These are phyloP conservation scores for Cheilosia soror DNA, from an alignment of 2,888 invertebrate genomes.

Conservation along the genomic window DNA sequence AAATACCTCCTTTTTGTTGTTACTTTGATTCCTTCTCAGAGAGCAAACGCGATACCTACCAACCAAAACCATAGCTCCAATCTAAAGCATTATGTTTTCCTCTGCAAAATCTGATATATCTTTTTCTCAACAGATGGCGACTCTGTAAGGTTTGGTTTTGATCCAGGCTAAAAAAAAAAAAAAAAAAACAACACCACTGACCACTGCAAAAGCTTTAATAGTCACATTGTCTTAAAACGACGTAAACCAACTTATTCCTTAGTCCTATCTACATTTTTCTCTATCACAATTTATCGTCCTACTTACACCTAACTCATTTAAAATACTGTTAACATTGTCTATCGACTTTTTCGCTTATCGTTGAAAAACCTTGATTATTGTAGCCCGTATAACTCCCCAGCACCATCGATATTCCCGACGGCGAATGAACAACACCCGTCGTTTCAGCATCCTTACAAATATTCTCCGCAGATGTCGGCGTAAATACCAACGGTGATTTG, in stretches of 20 bases:
- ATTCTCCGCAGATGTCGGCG: slow-evolving; percentile 78
- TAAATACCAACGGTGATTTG: slow-evolving; percentile 77
- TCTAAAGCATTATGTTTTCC: background rate
- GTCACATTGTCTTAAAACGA: background rate
- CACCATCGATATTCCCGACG: slow-evolving; percentile 83
- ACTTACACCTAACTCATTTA: background rate
- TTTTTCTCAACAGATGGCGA: background rate
- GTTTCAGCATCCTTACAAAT: slow-evolving; percentile 4
- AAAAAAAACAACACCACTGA: background rate
- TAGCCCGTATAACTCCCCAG: slow-evolving; percentile 80
- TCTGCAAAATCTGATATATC: background rate
- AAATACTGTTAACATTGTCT: slow-evolving; percentile 19
- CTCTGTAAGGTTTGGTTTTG: background rate
- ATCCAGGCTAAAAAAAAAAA: background rate
- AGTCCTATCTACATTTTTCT: slow-evolving; percentile 1
- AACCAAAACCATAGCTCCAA: too few relatives aligned
- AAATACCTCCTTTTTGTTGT: too few relatives aligned
- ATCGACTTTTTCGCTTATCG: slow-evolving; percentile 56
- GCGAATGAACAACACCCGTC: slow-evolving; percentile 80
- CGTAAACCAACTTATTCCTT: background rate
- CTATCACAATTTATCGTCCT: slow-evolving; percentile 30
- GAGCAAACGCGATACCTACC: too few relatives aligned
- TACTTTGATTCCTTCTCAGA: too few relatives aligned
- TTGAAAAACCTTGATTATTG: slow-evolving; percentile 80
- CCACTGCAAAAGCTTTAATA: slow-evolving; percentile 3